These are phyloP conservation scores for Cuculus canorus DNA, from an alignment of 2,797 vertebrate genomes.

Conservation along the genomic window DNA sequence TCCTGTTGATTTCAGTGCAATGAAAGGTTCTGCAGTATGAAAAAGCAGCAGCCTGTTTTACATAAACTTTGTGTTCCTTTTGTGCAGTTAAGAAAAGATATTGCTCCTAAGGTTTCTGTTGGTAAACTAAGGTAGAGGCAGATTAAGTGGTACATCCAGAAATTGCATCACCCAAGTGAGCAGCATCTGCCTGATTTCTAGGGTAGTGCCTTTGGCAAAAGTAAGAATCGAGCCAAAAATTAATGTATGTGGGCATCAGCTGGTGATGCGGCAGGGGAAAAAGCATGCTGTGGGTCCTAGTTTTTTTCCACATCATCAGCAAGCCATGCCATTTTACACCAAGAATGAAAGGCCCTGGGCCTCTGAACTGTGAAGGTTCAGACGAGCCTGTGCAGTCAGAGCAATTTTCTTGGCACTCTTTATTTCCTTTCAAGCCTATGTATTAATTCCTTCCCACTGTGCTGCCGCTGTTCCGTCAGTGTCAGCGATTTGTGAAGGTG, in stretches of 20 bases:
- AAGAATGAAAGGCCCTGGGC: background rate
- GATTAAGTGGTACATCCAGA: background rate
- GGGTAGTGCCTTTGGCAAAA: background rate
- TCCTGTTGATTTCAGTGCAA: background rate
- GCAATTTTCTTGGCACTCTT: slow-evolving; percentile 1
- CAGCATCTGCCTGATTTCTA: background rate
- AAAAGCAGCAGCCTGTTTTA: background rate
- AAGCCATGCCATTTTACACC: background rate
- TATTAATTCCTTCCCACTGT: slow-evolving; percentile 52
- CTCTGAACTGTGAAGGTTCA: background rate
- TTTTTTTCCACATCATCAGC: background rate
- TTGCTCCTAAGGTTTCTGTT: background rate
- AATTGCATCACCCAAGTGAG: background rate
- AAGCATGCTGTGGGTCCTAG: background rate
- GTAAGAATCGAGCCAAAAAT: background rate
- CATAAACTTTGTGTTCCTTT: background rate
- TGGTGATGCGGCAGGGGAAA: rapidly evolving
- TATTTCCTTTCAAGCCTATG: background rate
- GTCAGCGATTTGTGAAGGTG: background rate
- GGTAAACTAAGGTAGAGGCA: background rate
- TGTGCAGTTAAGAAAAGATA: background rate
- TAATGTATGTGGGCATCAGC: background rate
- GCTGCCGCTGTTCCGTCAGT: slow-evolving; percentile 26
- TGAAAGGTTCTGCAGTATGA: background rate
- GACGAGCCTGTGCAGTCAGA: background rate